Percentiles rank a stretch among this genome's conserved stretches.
These are phyloP conservation scores for Oreonectes daqikongensis DNA, from an alignment of 2,797 vertebrate genomes.

Conservation along the genomic window DNA sequence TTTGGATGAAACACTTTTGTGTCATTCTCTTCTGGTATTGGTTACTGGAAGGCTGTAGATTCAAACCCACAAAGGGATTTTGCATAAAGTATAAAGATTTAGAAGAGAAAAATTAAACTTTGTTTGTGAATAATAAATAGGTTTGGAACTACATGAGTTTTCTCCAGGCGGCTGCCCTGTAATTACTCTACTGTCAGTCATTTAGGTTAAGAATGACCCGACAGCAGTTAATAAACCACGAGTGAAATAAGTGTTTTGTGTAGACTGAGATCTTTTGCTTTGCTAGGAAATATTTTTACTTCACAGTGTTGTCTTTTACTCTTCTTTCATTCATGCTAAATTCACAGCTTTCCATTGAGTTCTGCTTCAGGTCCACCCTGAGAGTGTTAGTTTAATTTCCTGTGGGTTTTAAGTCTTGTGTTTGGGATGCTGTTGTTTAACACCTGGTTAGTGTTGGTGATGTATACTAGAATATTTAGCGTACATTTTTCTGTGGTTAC, in stretches of 20 bases:
- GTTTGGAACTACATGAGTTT: no score
- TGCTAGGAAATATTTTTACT: no score
- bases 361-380: neutral
- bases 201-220: neutral
- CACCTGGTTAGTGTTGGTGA: slow-evolving; percentile 10
- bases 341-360: neutral
- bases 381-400: neutral
- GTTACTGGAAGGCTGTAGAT: no score
- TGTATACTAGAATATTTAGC: slow-evolving; percentile 7
- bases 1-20: no score
- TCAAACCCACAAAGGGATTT: no score
- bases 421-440: neutral
- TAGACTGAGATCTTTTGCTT: neutral
- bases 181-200: neutral
- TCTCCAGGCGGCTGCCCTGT: neutral
- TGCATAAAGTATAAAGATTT: no score
- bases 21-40: no score
- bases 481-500: slow-evolving; percentile 42
- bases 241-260: neutral
- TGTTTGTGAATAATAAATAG: no score
- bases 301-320: neutral
- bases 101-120: no score
- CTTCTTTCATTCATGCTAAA: neutral
- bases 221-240: no score
- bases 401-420: neutral